Evolutionary conservation across 2,888 invertebrate genomes (phyloP).

Genomic region (Cepaea hortensis): DNA sequence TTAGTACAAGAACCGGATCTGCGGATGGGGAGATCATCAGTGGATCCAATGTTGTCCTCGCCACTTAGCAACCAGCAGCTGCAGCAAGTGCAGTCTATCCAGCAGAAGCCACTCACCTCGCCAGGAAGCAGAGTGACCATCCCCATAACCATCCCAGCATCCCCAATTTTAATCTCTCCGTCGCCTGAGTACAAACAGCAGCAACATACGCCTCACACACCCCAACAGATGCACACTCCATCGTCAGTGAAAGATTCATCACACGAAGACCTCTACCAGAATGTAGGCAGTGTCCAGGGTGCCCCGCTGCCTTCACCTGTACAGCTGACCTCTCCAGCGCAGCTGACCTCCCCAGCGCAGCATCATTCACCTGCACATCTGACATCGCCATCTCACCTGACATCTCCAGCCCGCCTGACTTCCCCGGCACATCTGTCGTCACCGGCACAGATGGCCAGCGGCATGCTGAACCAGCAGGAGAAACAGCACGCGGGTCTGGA

Average conservation of each 20-base stretch:
- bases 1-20: constrained; percentile 40
- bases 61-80: constrained; percentile 53
- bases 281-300: constrained; percentile 28
- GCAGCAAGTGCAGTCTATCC: constrained; percentile 47
- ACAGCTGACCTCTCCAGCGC: constrained; percentile 40
- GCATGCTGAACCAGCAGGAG: constrained; percentile 43
- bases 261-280: constrained; percentile 43
- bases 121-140: constrained; percentile 19
- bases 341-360: constrained; percentile 42
- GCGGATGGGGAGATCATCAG: constrained; percentile 56
- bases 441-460: constrained; percentile 52
- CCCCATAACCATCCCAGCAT: constrained; percentile 35
- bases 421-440: constrained; percentile 50
- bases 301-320: constrained; percentile 39
- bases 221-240: constrained; percentile 35
- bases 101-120: constrained; percentile 6
- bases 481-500: constrained; percentile 22
- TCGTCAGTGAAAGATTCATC: constrained; percentile 25
- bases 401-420: constrained; percentile 45
- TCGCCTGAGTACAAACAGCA: constrained; percentile 41
- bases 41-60: constrained; percentile 55
- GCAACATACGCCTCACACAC: constrained; percentile 13
- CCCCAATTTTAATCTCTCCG: constrained; percentile 44
- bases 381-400: constrained; percentile 50
- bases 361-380: constrained; percentile 55